These are phyloP conservation scores for Poeciliopsis infans DNA, from an alignment of 2,797 vertebrate genomes.

Conservation along the genomic window DNA sequence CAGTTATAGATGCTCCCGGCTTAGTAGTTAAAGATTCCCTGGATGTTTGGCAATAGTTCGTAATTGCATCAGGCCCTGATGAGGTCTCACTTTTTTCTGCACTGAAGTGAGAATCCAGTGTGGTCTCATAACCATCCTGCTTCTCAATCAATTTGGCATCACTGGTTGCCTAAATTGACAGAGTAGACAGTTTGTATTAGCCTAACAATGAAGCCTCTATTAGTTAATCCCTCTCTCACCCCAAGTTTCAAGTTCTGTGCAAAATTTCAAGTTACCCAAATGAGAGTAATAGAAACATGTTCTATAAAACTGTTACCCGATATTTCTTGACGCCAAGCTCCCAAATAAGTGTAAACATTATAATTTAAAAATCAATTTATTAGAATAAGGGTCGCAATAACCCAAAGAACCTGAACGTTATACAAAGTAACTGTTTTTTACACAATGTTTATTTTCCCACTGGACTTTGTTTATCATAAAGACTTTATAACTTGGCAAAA, in stretches of 20 bases:
- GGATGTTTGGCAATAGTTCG: slow-evolving; percentile 49
- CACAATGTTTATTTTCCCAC: neutral
- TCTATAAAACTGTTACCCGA: neutral
- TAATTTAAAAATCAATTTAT: neutral
- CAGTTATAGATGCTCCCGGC: slow-evolving; percentile 33
- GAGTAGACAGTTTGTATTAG: slow-evolving; percentile 93
- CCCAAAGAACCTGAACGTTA: neutral
- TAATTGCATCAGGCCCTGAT: slow-evolving; percentile 50
- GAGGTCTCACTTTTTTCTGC: slow-evolving; percentile 71
- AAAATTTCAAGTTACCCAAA: neutral
- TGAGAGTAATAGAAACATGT: neutral
- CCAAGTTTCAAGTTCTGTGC: slow-evolving; percentile 11
- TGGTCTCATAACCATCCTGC: slow-evolving; percentile 83
- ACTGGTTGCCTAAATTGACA: slow-evolving; percentile 95
- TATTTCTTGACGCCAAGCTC: neutral
- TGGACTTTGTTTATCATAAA: neutral
- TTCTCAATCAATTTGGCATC: slow-evolving; percentile 96
- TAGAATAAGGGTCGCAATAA: neutral
- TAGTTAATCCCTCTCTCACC: slow-evolving; percentile 27
- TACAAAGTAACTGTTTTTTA: neutral
- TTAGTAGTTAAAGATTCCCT: slow-evolving; percentile 60
- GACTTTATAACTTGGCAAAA: neutral
- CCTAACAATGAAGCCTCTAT: slow-evolving; percentile 53
- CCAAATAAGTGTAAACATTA: neutral
- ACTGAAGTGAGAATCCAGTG: slow-evolving; percentile 70